Evolutionary conservation across 2,797 vertebrate genomes (phyloP).

Genomic region (Lepilemur ruficaudatus): DNA sequence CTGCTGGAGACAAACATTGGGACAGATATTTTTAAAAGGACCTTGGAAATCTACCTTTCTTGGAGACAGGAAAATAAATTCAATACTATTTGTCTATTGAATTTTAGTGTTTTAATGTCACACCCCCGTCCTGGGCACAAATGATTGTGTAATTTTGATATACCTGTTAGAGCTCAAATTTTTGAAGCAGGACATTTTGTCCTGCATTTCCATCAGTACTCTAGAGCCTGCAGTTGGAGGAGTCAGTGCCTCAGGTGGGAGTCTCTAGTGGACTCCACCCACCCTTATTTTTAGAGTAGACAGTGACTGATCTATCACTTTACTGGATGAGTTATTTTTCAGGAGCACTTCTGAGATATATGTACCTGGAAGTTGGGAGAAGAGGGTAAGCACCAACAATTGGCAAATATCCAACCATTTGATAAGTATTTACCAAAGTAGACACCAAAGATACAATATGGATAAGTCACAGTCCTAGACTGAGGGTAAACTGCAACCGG

Average conservation of each 20-base stretch:
- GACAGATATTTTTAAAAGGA: slow-evolving; percentile 1
- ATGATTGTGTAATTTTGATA: background rate
- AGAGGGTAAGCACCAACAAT: background rate
- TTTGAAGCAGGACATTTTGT: background rate
- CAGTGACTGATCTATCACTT: background rate
- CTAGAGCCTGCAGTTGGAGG: background rate
- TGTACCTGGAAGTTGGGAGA: background rate
- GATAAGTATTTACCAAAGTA: background rate
- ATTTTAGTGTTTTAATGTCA: background rate
- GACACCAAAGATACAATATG: background rate
- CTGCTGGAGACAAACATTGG: background rate
- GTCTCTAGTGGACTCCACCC: background rate
- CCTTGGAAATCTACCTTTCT: background rate
- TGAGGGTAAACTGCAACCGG: background rate
- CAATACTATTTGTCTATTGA: background rate
- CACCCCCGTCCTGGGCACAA: background rate
- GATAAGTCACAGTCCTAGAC: background rate
- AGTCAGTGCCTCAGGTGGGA: background rate
- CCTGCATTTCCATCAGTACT: background rate
- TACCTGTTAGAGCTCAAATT: background rate
- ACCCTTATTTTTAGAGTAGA: background rate
- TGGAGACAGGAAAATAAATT: slow-evolving; percentile 28
- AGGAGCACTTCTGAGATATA: background rate
- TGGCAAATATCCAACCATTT: background rate
- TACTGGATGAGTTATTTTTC: background rate